Evolutionary conservation across 2,113 vertebrate species (phyloP).

Genomic region (Apteryx owenii): DNA sequence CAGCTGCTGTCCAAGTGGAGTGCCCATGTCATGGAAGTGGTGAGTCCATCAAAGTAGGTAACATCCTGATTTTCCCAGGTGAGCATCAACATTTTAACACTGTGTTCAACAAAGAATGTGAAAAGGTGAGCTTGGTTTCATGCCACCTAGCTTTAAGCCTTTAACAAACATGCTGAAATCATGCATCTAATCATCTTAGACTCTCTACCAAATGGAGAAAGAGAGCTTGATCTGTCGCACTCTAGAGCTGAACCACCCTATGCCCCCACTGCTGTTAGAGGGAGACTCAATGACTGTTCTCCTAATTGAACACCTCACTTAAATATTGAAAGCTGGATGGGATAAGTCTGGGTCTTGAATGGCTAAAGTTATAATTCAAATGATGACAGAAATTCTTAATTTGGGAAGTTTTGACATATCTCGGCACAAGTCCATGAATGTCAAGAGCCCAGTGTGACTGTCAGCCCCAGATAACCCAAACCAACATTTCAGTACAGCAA

Average conservation of each 20-base stretch:
- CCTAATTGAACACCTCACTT: neutral
- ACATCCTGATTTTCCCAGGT: neutral
- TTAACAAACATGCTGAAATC: neutral
- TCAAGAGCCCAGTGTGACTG: neutral
- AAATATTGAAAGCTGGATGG: neutral
- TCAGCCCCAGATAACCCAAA: neutral
- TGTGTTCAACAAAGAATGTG: neutral
- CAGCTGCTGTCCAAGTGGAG: conserved; percentile 99
- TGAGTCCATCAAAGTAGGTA: conserved; percentile 69
- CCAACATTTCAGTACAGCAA: neutral
- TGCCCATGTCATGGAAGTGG: conserved; percentile 99
- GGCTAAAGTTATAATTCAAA: neutral
- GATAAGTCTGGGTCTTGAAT: neutral
- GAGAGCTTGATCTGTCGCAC: neutral
- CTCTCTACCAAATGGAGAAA: neutral
- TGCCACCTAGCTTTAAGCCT: neutral
- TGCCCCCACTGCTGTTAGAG: neutral
- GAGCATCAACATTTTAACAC: neutral
- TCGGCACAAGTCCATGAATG: neutral
- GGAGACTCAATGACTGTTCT: neutral
- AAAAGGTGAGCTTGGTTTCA: neutral
- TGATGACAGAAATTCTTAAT: neutral
- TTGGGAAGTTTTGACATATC: neutral
- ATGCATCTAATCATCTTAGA: neutral
- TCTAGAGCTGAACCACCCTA: neutral